Evolutionary conservation across 2,113 vertebrate species (phyloP), one percentile per base, ranked within the genome.

Genomic region (Notarius quadriscutis): DNA sequence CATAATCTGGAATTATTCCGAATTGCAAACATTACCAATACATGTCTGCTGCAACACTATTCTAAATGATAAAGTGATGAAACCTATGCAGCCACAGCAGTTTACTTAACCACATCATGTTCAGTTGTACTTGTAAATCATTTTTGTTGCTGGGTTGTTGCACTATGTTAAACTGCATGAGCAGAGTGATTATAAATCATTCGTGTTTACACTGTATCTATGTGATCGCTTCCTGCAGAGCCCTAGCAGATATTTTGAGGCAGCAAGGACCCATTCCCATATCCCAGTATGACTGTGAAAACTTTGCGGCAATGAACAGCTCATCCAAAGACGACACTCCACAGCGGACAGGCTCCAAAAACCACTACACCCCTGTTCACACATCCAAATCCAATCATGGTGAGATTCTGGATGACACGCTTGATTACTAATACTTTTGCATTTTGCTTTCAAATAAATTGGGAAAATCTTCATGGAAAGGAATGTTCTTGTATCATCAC

Each of bases 231-330:
- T 88, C 89, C 91, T 84, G 1, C 94, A 99, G 98, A 96, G 98
- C 98, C 91, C 97, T 99, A 90, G 98, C 98, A 58, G 98, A 99
- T 94, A 99, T 99, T 93, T 93, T 99, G 93, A 96, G 98, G 94
- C 98, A 99, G 92, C 98, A 99, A 96, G 98, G 98, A 94, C 98
- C 98, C 91, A 99, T 99, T 90, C 98, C 98, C 86, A 98, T 99
- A 90, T 98, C 98, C 87, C 98, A 99, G 93, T 99, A 98, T 81
- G 98, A 99, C 96, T 97, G 98, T 95, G 98, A 99, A 94, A 97
- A 97, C 88, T 98, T 99, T 91, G 97, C 98, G 27, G 98, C 97
- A 75, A 98, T 99, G 91, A 97, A 99, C 92, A 97, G 96, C 93
- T 97, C 98, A 84, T 96, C 98, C 93, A 99, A 99, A 97, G 98